Base-by-base conservation (phyloP, 2,888 invertebrate genomes). In the Lobophora halterata region DNA sequence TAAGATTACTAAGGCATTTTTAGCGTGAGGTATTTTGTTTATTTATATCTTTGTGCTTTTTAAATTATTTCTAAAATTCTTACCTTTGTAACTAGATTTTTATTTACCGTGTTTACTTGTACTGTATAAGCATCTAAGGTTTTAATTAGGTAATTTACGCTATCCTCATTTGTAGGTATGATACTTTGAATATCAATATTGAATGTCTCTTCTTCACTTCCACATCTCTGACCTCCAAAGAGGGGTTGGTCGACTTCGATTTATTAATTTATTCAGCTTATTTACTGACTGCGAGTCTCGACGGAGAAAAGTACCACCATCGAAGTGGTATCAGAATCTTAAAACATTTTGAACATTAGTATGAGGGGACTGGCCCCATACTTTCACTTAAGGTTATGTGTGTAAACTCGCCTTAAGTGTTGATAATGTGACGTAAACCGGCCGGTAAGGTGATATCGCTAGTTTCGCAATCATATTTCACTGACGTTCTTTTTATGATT, bases 351-450 rank as follows among this genome's bases (percentile, higher is more conserved):
- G 64, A 73, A 62, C 81, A 86, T 86, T 85, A 83, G 85, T 85
- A 86, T 86, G 83, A 68, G 70, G 56, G 57, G 65, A 72, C 76
- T 65, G 65, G 78, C 57, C 54, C 63, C 72, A 58, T 71, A 87
- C 86, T 87, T 87, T 87, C 86, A 86, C 86, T 85, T 71, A 67
- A 76, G 73, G 80, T 86, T 85, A 82, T 81, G 82, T 85, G 71
- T 81, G 75, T 79, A 82, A 83, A 83, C 78, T 72, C 65, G 65
- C 65, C 65, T 66, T 71, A 75, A 78, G 73, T 73, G 71, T 72
- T 70, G 75, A 77, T 78, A 75, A 77, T 80, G 78, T 86, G 78
- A 85, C 80, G 78, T 79, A 79, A 80, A 65, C 57, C 53, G 55
- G 53, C 58, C 53, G 59, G 48, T 55, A 58, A 65, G 40, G 41